A percentile compares a stretch with the other conserved stretches of the same genome.
Conservation (phyloP, 2,113 vertebrate genomes). For the Etheostoma spectabile region DNA sequence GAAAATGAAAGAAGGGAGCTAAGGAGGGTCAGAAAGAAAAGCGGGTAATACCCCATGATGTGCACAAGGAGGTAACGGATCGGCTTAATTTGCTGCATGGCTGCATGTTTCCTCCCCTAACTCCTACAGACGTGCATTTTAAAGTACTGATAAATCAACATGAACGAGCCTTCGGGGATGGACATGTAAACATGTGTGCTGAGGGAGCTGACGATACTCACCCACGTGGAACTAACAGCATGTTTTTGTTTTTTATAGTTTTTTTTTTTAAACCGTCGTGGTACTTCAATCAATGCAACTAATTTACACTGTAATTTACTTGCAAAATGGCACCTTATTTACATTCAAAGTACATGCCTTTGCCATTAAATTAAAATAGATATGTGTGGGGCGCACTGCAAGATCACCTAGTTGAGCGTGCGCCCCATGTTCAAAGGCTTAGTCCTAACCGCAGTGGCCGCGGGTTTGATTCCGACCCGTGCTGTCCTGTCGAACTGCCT, state of each 20-base stretch:
- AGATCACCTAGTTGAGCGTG: no score
- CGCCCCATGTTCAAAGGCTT: no score
- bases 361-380: no score
- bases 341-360: no score
- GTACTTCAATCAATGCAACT: background rate
- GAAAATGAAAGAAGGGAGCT: background rate
- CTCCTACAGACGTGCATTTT: constrained; percentile 29
- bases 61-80: constrained; percentile 32
- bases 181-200: constrained; percentile 7
- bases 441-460: no score
- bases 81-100: constrained; percentile 22
- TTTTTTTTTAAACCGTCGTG: background rate
- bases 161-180: constrained; percentile 25
- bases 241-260: no score
- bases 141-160: constrained; percentile 52
- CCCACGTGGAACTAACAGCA: no score
- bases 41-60: background rate
- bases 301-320: no score
- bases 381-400: no score
- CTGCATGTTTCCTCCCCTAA: constrained; percentile 18
- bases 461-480: no score
- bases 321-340: no score
- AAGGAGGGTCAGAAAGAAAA: constrained; percentile 7
- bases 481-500: no score
- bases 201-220: background rate